Percentiles rank a stretch among this genome's conserved stretches.
phyloP scores from a whole-genome alignment of 2,113 vertebrate species.

The Murina feae region DNA sequence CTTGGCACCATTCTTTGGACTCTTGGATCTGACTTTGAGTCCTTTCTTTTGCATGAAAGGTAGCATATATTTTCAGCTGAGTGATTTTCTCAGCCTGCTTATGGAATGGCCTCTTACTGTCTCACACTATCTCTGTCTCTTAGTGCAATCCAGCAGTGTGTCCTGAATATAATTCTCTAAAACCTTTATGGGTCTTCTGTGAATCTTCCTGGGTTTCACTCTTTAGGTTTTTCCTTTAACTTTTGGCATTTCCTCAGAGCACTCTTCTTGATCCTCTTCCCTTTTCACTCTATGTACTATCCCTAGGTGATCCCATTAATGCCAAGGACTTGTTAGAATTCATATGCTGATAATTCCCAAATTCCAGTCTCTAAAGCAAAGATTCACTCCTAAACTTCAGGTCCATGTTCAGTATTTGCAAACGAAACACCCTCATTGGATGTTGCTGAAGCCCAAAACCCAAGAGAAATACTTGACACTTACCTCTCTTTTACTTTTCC shows the following conservation, averaged over 20 bases:
- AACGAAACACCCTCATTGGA: background rate
- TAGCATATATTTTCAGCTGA: background rate
- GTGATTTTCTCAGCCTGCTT: background rate
- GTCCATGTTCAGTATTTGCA: background rate
- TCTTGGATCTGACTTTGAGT: background rate
- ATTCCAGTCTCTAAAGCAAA: background rate
- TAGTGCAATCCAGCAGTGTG: background rate
- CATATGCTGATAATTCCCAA: background rate
- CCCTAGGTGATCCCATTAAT: background rate
- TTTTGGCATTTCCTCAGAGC: background rate
- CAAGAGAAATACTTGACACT: background rate
- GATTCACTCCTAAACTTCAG: background rate
- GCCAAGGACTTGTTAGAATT: background rate
- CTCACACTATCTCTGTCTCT: background rate
- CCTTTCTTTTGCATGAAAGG: background rate
- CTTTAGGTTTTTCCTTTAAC: background rate
- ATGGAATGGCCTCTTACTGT: background rate
- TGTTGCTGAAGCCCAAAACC: background rate
- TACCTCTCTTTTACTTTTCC: background rate
- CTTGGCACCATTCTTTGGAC: background rate
- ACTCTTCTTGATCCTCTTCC: background rate
- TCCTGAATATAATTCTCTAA: background rate
- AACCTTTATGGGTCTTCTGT: background rate
- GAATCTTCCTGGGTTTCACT: background rate
- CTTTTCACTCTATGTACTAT: background rate